Percentiles rank a stretch among this genome's conserved stretches.
Evolutionary conservation across 2,797 vertebrate genomes (phyloP).

Genomic region (Rhyacichthys aspro): DNA sequence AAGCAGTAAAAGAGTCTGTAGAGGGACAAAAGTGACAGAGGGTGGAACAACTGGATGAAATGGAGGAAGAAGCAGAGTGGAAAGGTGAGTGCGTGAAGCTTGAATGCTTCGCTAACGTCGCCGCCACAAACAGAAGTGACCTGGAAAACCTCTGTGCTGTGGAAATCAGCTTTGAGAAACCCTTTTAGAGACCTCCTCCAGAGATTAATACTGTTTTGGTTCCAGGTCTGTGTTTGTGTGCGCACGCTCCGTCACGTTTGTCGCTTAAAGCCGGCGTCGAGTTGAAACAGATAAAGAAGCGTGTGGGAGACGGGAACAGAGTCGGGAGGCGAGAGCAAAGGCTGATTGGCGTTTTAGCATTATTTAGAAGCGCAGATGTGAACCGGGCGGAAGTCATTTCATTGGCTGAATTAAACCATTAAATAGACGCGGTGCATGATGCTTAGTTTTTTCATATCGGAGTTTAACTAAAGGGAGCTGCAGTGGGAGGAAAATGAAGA

Average conservation of each 20-base stretch:
- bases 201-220: constrained; percentile 68
- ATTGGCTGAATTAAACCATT: constrained; percentile 50
- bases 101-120: constrained; percentile 64
- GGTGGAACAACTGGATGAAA: constrained; percentile 40
- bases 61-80: constrained; percentile 62
- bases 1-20: too few species aligned
- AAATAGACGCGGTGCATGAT: constrained; percentile 25
- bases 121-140: constrained; percentile 72
- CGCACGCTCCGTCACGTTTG: constrained; percentile 15
- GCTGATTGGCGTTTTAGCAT: constrained; percentile 56
- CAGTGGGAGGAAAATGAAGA: constrained; percentile 34
- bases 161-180: constrained; percentile 70
- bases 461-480: constrained; percentile 37
- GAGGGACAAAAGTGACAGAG: constrained; percentile 3
- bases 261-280: neutral
- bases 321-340: constrained; percentile 29
- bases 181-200: constrained; percentile 67
- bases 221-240: constrained; percentile 52
- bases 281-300: constrained; percentile 34
- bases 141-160: constrained; percentile 62
- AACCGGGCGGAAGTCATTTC: constrained; percentile 48
- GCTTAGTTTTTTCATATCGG: constrained; percentile 26
- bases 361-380: constrained; percentile 44
- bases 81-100: constrained; percentile 69
- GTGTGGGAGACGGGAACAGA: constrained; percentile 22